Evolutionary conservation across 2,113 vertebrate species (phyloP).

Genomic region (Bubo scandiacus): DNA sequence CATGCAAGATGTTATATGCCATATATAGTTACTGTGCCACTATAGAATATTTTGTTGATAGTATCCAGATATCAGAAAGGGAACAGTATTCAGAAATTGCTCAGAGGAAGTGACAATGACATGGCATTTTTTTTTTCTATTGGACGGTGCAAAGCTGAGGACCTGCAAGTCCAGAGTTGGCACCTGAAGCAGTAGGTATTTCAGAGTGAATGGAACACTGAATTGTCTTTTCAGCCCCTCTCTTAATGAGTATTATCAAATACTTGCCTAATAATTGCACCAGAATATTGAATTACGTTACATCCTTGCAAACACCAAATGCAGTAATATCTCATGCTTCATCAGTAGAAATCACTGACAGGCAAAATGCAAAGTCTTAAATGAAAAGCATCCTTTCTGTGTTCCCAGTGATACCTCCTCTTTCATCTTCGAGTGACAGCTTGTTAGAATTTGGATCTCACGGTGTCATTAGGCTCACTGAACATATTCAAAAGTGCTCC

Average conservation of each 20-base stretch:
- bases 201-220: not conserved
- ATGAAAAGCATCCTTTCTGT: not conserved
- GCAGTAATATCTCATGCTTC: not conserved
- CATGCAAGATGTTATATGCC: not conserved
- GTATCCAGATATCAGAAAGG: not conserved
- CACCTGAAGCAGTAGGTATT: not conserved
- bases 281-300: not conserved
- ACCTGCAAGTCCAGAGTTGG: not conserved
- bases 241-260: not conserved
- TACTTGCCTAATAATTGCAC: not conserved
- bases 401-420: not conserved
- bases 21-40: accelerated
- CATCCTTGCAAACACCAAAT: not conserved
- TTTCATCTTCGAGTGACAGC: not conserved
- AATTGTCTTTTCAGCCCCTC: not conserved
- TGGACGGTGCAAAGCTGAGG: not conserved
- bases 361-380: not conserved
- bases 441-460: not conserved
- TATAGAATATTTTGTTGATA: not conserved
- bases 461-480: not conserved
- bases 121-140: not conserved
- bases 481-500: not conserved
- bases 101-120: not conserved
- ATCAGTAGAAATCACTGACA: no score
- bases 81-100: not conserved